Conservation (phyloP, 2,888 invertebrate genomes). For the Melieria picta region DNA sequence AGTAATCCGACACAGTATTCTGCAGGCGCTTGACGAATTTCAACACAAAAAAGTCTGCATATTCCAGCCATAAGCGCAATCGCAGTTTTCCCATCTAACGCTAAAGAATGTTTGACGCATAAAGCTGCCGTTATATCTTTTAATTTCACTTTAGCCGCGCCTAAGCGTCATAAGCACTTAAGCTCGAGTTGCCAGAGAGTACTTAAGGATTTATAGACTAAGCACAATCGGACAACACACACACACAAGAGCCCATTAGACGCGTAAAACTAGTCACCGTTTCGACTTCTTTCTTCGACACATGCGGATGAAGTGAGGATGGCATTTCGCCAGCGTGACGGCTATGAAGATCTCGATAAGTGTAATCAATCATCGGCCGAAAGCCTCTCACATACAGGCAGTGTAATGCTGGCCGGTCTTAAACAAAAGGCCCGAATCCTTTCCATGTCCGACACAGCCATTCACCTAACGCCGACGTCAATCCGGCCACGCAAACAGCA, state of each 20-base stretch:
- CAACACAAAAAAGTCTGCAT: too few species aligned
- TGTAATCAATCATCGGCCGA: conserved; percentile 31
- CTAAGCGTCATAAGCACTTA: neutral
- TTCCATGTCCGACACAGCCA: conserved; percentile 44
- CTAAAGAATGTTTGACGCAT: too few species aligned
- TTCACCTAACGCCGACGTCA: conserved; percentile 28
- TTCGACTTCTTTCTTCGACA: neutral
- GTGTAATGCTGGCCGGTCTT: neutral
- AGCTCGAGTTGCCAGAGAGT: neutral
- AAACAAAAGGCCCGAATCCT: conserved; percentile 4
- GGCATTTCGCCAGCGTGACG: conserved; percentile 26
- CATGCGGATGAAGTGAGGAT: conserved; percentile 1
- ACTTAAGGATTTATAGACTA: too few species aligned
- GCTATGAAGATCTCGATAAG: conserved; percentile 49
- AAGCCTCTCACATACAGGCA: neutral
- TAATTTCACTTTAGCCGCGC: too few species aligned
- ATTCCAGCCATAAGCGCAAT: too few species aligned
- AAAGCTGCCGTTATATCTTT: too few species aligned
- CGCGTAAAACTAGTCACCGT: too few species aligned
- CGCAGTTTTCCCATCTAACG: too few species aligned
- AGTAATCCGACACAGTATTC: too few species aligned
- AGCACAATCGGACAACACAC: too few species aligned
- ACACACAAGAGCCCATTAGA: too few species aligned
- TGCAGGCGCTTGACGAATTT: too few species aligned
- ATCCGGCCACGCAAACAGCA: conserved; percentile 19